Percentiles rank a stretch among this genome's conserved stretches.
Evolutionary conservation across 2,113 vertebrate genomes (phyloP).

Genomic region (Cranoglanis bouderius): DNA sequence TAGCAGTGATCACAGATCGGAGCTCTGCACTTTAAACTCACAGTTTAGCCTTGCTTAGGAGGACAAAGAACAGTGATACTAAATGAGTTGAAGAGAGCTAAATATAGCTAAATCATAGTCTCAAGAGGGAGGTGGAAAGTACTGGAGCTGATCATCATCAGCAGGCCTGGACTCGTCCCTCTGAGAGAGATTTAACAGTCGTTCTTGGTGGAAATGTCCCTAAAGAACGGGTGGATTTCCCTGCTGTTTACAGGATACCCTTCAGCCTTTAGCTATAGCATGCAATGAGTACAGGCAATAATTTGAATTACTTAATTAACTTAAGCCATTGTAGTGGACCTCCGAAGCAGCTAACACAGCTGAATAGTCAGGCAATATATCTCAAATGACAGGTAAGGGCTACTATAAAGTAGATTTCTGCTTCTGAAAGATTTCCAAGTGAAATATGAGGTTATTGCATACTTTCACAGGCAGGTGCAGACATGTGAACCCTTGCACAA

Average conservation of each 20-base stretch:
- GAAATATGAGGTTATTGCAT: neutral
- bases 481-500: slow-evolving; percentile 19
- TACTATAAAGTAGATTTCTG: neutral
- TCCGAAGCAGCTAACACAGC: neutral
- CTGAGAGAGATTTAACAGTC: neutral
- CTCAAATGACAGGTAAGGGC: neutral
- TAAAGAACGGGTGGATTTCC: slow-evolving; percentile 15
- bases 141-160: slow-evolving; percentile 46
- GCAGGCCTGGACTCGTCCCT: slow-evolving; percentile 34
- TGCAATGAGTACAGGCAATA: neutral
- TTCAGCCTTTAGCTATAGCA: neutral
- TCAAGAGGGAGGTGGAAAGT: slow-evolving; percentile 46
- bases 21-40: neutral
- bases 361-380: neutral
- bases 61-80: slow-evolving; percentile 20
- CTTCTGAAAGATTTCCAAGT: neutral
- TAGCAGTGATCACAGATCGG: neutral
- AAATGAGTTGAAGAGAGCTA: slow-evolving; percentile 41
- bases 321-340: neutral
- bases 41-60: slow-evolving; percentile 17
- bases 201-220: slow-evolving; percentile 9
- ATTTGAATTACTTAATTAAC: neutral
- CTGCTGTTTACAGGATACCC: slow-evolving; percentile 13
- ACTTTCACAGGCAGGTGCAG: slow-evolving; percentile 1
- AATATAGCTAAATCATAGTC: slow-evolving; percentile 37